Evolutionary conservation across 2,113 vertebrate genomes (phyloP).

Genomic region (Glaucomys volans): DNA sequence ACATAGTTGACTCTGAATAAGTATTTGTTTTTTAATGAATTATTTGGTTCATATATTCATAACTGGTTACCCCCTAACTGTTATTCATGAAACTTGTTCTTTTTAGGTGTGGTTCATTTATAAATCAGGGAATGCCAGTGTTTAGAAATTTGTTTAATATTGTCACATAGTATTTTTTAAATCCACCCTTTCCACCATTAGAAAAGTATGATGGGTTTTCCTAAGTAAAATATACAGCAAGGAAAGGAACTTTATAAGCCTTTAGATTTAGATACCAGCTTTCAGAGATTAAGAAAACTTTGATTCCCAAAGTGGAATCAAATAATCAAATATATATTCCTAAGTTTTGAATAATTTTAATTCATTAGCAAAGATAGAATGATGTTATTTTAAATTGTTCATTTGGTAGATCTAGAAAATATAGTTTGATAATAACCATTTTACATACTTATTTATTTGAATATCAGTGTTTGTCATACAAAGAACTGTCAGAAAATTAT

Average conservation of each 20-base stretch:
- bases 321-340: neutral
- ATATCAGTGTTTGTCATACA: neutral
- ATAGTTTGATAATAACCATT: neutral
- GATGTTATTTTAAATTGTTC: neutral
- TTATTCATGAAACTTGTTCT: neutral
- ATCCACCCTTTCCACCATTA: neutral
- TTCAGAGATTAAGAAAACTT: constrained; percentile 28
- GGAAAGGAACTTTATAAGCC: neutral
- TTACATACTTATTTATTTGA: constrained; percentile 30
- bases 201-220: neutral
- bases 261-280: constrained; percentile 12
- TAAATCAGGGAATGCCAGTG: neutral
- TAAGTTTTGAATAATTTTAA: constrained; percentile 38
- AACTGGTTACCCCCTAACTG: neutral
- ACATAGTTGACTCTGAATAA: neutral
- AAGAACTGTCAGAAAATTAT: constrained; percentile 8
- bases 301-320: neutral
- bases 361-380: neutral
- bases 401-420: neutral
- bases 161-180: neutral
- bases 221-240: neutral
- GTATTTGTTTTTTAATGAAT: neutral
- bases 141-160: constrained; percentile 46
- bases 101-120: neutral
- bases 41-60: neutral